Evolutionary conservation across 2,888 invertebrate species (phyloP), one percentile per base, ranked within the genome.

Genomic region (Biston betularia): DNA sequence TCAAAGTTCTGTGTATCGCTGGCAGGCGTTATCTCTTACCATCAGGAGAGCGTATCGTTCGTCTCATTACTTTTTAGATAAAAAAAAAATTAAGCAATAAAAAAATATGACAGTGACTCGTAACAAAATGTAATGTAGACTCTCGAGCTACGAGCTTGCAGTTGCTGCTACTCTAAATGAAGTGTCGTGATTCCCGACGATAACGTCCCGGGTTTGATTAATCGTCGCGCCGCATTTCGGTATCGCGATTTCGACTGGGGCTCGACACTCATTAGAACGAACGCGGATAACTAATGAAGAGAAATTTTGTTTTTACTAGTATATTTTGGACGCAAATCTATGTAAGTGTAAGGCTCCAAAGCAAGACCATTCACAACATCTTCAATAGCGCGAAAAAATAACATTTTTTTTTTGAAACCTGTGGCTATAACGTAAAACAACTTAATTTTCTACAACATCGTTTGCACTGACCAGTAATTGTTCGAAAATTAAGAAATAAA

Each of bases 131-230:
- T 5, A 6, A 8, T 38, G 3, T 10, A 6, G 9, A 14, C 57
- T 48, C 42, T 10, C 14, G 4, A 3, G 48, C 59, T 67, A 63
- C 12, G n/a, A 60, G 15, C 60, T 63, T 56, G 63, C 73, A 56
- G 66, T 68, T 67, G 61, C 69, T 65, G 69, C 71, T 69, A 79
- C 79, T 80, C 78, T 79, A 84, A 86, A 86, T 85, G 82, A 83
- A 84, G 80, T 83, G 86, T 84, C 85, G 83, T 82, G 87, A 88
- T 89, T 86, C 85, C 87, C 86, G 85, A 81, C 83, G 86, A 89
- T 87, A 85, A 78, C 75, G 80, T 87, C 82, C 71, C 75, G 74
- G 75, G 69, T 73, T 77, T 86, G 89, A 89, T 89, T 86, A 86
- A 89, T 88, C 81, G 85, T 74, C 77, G 76, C 73, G 74, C 75